Conservation (phyloP, 2,113 vertebrate genomes). For the Alethe castanea region DNA sequence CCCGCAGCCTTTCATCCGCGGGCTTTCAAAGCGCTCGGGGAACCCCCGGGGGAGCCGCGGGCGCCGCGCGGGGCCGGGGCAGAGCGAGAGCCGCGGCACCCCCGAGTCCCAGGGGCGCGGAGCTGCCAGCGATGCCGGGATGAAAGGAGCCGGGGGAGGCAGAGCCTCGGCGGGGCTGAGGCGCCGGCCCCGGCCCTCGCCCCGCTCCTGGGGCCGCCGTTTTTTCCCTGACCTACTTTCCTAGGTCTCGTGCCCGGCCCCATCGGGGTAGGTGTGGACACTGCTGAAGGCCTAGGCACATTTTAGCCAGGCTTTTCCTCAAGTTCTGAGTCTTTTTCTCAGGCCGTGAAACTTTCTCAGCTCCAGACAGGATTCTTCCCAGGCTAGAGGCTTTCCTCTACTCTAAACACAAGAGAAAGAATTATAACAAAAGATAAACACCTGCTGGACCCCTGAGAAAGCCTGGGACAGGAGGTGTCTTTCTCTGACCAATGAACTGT, state of each 20-base stretch:
- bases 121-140: not conserved
- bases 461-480: too few species aligned
- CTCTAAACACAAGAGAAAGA: too few species aligned
- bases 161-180: not conserved
- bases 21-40: not conserved
- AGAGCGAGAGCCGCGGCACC: not conserved
- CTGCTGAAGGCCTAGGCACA: too few species aligned
- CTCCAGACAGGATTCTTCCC: too few species aligned
- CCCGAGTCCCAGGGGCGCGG: not conserved
- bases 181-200: not conserved
- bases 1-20: not conserved
- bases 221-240: constrained; percentile 59
- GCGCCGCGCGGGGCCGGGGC: not conserved
- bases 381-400: too few species aligned
- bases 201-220: not conserved
- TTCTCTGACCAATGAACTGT: too few species aligned
- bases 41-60: not conserved
- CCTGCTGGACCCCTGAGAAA: too few species aligned
- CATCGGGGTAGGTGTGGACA: not conserved
- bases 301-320: too few species aligned
- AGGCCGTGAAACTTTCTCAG: too few species aligned
- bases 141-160: constrained; percentile 6
- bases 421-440: too few species aligned
- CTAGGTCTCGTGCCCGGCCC: not conserved
- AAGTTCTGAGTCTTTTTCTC: too few species aligned